Evolutionary conservation across 1,140 invertebrate species (phyloP).

Genomic region (Penaeus indicus): DNA sequence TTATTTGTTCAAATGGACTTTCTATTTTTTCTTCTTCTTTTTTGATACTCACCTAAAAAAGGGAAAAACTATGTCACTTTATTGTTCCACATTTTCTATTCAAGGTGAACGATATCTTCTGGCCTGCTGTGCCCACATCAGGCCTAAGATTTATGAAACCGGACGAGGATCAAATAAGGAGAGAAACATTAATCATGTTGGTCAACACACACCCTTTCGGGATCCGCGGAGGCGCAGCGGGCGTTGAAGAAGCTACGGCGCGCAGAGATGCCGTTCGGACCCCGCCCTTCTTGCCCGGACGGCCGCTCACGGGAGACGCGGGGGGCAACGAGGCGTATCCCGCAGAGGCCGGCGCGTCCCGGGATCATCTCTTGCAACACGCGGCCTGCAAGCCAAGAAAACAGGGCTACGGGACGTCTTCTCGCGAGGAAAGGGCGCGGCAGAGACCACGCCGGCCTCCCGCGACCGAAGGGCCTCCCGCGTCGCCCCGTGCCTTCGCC

Average conservation of each 20-base stretch:
- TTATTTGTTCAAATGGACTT: too few species aligned
- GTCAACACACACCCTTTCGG: slow-evolving; percentile 62
- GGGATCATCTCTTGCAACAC: neutral
- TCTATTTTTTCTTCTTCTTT: neutral
- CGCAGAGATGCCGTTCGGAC: neutral
- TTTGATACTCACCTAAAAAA: neutral
- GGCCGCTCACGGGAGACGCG: slow-evolving; percentile 16
- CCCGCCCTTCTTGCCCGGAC: slow-evolving; percentile 36
- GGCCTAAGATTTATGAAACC: slow-evolving; percentile 52
- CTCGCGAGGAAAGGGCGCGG: too few species aligned
- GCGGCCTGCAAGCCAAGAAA: too few species aligned
- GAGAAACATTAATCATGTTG: slow-evolving; percentile 60
- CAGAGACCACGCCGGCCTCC: too few species aligned
- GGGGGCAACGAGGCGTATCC: slow-evolving; percentile 34
- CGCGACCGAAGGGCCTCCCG: too few species aligned
- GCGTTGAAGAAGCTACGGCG: slow-evolving; percentile 33
- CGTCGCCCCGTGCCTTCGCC: too few species aligned
- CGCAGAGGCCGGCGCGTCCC: neutral
- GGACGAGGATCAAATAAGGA: slow-evolving; percentile 58
- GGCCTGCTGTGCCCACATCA: slow-evolving; percentile 17
- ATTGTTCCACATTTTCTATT: neutral
- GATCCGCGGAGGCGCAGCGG: slow-evolving; percentile 21
- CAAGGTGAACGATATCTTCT: slow-evolving; percentile 35
- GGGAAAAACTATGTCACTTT: neutral
- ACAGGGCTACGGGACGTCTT: neutral